Conservation (phyloP, 2,888 invertebrate species). For the Papilio demoleus region DNA sequence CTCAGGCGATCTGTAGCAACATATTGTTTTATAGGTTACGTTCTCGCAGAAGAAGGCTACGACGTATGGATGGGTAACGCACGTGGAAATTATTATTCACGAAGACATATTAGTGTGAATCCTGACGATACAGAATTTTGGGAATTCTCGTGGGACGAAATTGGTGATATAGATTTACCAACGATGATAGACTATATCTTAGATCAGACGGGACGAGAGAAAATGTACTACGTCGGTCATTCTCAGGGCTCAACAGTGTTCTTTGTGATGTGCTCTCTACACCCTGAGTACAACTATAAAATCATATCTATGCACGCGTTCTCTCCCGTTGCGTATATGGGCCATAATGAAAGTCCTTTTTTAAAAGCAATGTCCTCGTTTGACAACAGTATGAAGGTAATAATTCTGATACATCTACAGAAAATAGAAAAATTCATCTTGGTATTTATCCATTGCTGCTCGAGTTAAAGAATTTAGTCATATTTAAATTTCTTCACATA, state of each 20-base stretch:
- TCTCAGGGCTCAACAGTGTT: slow-evolving; percentile 88
- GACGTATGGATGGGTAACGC: slow-evolving; percentile 93
- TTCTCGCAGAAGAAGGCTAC: slow-evolving; percentile 86
- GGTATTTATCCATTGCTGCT: neutral
- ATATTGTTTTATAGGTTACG: slow-evolving; percentile 61
- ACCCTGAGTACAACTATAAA: slow-evolving; percentile 86
- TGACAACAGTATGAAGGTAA: slow-evolving; percentile 69
- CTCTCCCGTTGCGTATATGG: slow-evolving; percentile 87
- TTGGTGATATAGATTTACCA: slow-evolving; percentile 90
- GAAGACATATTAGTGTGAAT: slow-evolving; percentile 77
- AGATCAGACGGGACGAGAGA: slow-evolving; percentile 77
- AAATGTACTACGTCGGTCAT: slow-evolving; percentile 91
- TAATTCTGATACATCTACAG: neutral
- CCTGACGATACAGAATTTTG: slow-evolving; percentile 81
- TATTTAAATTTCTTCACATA: too few relatives aligned
- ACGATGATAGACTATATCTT: slow-evolving; percentile 91
- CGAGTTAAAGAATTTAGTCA: too few relatives aligned
- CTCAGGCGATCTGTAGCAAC: slow-evolving; percentile 81
- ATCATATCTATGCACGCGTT: slow-evolving; percentile 86
- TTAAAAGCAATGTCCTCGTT: slow-evolving; percentile 63
- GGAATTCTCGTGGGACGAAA: slow-evolving; percentile 92
- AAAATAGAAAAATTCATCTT: neutral
- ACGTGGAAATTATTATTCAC: slow-evolving; percentile 88
- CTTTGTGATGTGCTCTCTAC: slow-evolving; percentile 85
- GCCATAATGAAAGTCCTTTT: slow-evolving; percentile 79